Evolutionary conservation across 2,113 vertebrate genomes (phyloP), one percentile per base, ranked within the genome.

Genomic region (Bothrops jararaca): DNA sequence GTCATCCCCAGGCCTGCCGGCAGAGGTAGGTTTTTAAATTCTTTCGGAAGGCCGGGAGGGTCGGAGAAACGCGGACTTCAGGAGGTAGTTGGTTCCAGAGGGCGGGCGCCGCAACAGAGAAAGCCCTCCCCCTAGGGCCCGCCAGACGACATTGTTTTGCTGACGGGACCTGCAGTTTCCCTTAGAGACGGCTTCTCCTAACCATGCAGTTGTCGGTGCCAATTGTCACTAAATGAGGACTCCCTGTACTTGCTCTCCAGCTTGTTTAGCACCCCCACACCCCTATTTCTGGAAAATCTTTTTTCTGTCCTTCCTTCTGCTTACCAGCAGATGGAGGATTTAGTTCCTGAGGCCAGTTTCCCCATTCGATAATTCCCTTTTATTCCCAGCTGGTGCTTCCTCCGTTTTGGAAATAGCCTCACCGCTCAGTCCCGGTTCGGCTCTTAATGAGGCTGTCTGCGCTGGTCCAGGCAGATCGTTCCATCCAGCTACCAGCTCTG

Each of bases 261-360:
- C 69, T 80, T 80, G n/a, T 7, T 9, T 3, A 20, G 34, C 80
- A 7, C 6, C 39, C 39, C 20, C 80, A 20, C 26, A 5, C 24
- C 57, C 93, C 11, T 50, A 18, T 88, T 10, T 91, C 45, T 50
- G 52, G 53, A 89, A 90, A 88, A 88, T 53, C 45, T 34, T 0
- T 2, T 88, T 56, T 34, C 39, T 88, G 92, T 39, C 96, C 57
- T 80, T 45, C 92, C 95, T 90, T 86, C 50, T 93, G 48, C 1
- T 95, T 95, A 87, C 52, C 74, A 15, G 87, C 56, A 95, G 57
- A 57, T 93, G 58, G 93, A 95, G 92, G 91, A 95, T 54, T 50
- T 93, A 50, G 89, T 94, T 95, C 94, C 74, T 90, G 56, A 56
- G 12, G 89, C 90, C n/a, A 20, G 8, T 86, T 93, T n/a, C 58